phyloP scores from a whole-genome alignment of 1,140 invertebrate species.

The Drosophila azteca region DNA sequence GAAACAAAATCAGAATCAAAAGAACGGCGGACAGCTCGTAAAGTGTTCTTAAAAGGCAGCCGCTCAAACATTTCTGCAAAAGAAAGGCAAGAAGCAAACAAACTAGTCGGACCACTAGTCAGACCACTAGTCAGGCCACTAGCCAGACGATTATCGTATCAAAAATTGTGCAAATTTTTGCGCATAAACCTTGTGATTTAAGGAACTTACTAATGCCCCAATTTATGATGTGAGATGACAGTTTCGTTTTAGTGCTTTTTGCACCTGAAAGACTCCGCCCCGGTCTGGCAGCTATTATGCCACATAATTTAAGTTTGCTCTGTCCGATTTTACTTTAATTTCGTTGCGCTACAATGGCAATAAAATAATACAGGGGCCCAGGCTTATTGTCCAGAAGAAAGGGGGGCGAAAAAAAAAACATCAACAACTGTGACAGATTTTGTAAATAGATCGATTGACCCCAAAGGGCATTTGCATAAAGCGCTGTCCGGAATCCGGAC shows the following conservation, averaged over 20 bases:
- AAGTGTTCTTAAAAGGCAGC: constrained; percentile 53
- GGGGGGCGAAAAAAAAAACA: constrained; percentile 19
- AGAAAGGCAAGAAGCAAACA: constrained; percentile 66
- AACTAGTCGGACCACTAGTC: constrained; percentile 51
- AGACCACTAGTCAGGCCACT: constrained; percentile 45
- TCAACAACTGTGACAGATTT: constrained; percentile 44
- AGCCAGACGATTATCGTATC: background rate
- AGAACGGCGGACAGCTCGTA: constrained; percentile 46
- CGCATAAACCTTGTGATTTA: constrained; percentile 63
- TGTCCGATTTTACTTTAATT: background rate
- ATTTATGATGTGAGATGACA: constrained; percentile 63
- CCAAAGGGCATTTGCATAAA: constrained; percentile 67
- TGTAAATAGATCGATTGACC: constrained; percentile 69
- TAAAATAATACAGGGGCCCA: constrained; percentile 35
- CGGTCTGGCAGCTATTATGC: constrained; percentile 29
- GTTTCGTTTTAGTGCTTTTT: constrained; percentile 42
- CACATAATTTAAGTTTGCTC: constrained; percentile 22
- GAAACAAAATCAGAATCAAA: constrained; percentile 28
- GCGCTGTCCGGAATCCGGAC: constrained; percentile 36
- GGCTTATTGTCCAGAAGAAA: constrained; percentile 1
- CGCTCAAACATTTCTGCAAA: constrained; percentile 70
- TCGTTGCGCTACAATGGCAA: constrained; percentile 28
- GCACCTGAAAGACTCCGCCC: constrained; percentile 51
- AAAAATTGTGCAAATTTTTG: constrained; percentile 46
- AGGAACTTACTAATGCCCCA: constrained; percentile 66